Percentiles rank a stretch among this genome's conserved stretches.
phyloP scores from a whole-genome alignment of 2,113 vertebrate species.

The Coturnix japonica region DNA sequence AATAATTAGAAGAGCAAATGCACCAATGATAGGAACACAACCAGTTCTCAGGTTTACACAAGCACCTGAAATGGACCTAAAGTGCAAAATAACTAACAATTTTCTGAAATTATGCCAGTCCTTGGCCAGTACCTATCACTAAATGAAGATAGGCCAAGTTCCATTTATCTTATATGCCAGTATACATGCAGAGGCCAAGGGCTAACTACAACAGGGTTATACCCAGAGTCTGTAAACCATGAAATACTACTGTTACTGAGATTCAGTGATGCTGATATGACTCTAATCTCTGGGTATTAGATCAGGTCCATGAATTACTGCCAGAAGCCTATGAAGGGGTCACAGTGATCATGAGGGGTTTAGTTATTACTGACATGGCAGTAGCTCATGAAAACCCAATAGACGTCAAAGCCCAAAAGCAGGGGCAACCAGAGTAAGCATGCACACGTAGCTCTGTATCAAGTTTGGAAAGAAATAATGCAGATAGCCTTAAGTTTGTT shows the following conservation, averaged over 20 bases:
- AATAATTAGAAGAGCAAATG: not conserved
- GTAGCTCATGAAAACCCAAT: not conserved
- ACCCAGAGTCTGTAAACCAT: not conserved
- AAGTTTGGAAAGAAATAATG: not conserved
- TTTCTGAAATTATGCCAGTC: not conserved
- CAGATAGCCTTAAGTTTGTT: not conserved
- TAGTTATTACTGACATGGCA: not conserved
- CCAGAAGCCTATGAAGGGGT: not conserved
- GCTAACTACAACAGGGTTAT: not conserved
- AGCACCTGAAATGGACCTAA: not conserved
- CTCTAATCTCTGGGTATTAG: not conserved
- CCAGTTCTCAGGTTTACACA: not conserved
- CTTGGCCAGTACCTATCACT: not conserved
- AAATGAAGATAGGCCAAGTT: not conserved
- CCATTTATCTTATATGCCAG: not conserved
- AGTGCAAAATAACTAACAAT: not conserved
- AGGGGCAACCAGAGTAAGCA: not conserved
- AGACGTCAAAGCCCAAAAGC: not conserved
- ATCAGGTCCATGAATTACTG: too few species aligned
- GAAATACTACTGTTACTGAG: not conserved
- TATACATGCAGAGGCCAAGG: not conserved
- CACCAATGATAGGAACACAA: fast-evolving
- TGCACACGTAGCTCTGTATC: not conserved
- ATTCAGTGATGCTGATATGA: not conserved
- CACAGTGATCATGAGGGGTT: not conserved